Base-by-base conservation (phyloP, 2,888 invertebrate genomes). In the Drosophila recens region DNA sequence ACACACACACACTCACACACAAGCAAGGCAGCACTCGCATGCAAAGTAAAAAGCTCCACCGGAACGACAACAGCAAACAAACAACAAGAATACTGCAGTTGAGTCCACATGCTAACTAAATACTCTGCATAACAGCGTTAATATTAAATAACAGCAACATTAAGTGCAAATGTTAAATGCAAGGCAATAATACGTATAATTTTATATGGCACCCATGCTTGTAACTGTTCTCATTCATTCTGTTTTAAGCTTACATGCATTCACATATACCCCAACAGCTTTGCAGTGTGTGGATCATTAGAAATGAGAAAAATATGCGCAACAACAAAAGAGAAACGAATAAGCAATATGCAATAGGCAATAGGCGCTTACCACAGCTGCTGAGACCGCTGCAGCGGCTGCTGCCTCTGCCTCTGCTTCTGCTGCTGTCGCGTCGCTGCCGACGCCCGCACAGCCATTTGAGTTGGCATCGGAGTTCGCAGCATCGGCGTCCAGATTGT, bases 351-450 rank as follows among this genome's bases (percentile, higher is more conserved):
- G 59, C 66, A 73, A 66, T 71, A 62, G 66, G 59, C 66, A 73
- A 66, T 71, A 62, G 66, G 67, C 80, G 73, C 91, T 90, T 87
- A 90, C 90, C 85, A 89, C 90, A 81, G 86, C 87, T 69, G 88
- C 87, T 61, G 88, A 82, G 73, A 74, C 75, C 67, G 58, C 72
- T 65, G 76, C 81, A 42, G 72, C 70, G 57, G 58, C 61, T 42
- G 54, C 62, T 43, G 58, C 58, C 34, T 65, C 62, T 30, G 64
- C 64, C 49, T 46, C 67, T 17, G 17, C 62, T 67, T 59, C 57
- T 48, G 51, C 48, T 53, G 42, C 49, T 57, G 56, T 70, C 54
- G 67, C 69, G 74, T 69, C 70, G 70, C 75, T 57, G 61, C 64
- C 64, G 62, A 70, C 58, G 65, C 73, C 77, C 45, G 78, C 66